Evolutionary conservation across 53 echinoderm and acorn worm genomes (phyloP), one percentile per base, ranked within the genome.

Genomic region (Astropecten irregularis): DNA sequence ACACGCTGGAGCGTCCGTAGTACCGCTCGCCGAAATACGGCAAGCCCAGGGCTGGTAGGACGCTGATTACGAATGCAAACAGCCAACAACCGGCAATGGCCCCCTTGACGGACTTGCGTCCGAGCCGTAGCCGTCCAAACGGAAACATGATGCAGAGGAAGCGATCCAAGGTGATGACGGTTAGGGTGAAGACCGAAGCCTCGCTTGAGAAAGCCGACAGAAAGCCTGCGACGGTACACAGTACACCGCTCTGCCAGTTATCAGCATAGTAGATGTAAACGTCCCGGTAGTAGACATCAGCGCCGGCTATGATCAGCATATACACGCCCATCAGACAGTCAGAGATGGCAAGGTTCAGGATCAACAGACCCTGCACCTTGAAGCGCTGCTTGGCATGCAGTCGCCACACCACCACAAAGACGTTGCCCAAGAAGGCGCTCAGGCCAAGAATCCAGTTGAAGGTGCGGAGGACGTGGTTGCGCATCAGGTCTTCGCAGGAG

Each of bases 401-500:
- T 2, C 96, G 91, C 70, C 89, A 87, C 7, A 88, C 68, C 23
- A 97, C 86, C 20, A 97, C 97, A 22, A 85, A 82, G 44, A 86
- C 14, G 73, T 97, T 97, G 23, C 97, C 97, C 26, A 94, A 40
- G 71, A 97, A 90, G 0, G 97, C 91, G 32, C 94, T 89, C 13
- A 93, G 30, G 11, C 97, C 97, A 13, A 97, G 88, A 36, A 97
- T 82, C 97, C 97, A 97, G 92, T 92, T 93, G 83, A 92, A 94
- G 62, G 66, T 38, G 15, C 97, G 92, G 3, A 97, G 79, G 20
- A 87, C 87, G 27, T 85, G 27, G 42, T 84, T 91, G 13, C 93
- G 83, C 85, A 97, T 94, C 32, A 97, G 81, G 68, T 97, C 97
- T 29, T 85, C 71, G 40, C 97, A 97, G 9, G 94, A 94, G 13